phyloP scores from a whole-genome alignment of 2,888 invertebrate genomes.

The Sylvicola cinctus region DNA sequence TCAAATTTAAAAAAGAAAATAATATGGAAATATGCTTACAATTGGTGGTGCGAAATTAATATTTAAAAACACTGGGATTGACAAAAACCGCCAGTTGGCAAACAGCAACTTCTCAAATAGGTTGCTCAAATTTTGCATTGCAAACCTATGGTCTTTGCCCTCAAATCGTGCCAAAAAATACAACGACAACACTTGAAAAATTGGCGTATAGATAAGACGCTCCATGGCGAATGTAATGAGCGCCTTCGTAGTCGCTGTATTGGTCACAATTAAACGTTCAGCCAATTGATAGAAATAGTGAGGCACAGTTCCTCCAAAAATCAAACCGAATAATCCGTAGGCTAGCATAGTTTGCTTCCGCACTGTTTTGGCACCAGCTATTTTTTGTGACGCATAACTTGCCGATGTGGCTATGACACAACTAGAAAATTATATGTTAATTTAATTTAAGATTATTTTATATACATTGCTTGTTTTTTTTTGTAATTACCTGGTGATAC shows the following conservation, averaged over 20 bases:
- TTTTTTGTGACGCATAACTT: constrained; percentile 49
- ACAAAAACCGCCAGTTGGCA: constrained; percentile 59
- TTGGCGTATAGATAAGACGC: constrained; percentile 46
- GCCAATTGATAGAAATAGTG: constrained; percentile 52
- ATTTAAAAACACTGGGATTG: constrained; percentile 52
- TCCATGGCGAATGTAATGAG: constrained; percentile 44
- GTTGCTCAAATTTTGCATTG: too few relatives aligned
- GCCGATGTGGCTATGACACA: constrained; percentile 50
- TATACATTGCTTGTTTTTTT: background rate
- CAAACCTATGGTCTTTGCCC: too few relatives aligned
- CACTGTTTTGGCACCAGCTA: constrained; percentile 39
- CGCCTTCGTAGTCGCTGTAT: constrained; percentile 32
- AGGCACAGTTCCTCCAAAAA: constrained; percentile 63
- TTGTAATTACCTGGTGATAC: constrained; percentile 51
- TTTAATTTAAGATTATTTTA: constrained; percentile 2
- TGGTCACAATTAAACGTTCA: constrained; percentile 39
- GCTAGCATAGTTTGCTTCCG: constrained; percentile 46
- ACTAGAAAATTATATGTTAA: constrained; percentile 27
- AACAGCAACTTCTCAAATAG: too few relatives aligned
- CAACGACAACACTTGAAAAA: constrained; percentile 50
- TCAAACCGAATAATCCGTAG: constrained; percentile 62
- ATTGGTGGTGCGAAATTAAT: constrained; percentile 55
- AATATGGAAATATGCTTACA: too few relatives aligned
- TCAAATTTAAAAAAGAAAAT: constrained; percentile 8
- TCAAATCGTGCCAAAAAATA: constrained; percentile 56